Evolutionary conservation across 2,113 vertebrate genomes (phyloP).

Genomic region (Himantopus leucocephalus): DNA sequence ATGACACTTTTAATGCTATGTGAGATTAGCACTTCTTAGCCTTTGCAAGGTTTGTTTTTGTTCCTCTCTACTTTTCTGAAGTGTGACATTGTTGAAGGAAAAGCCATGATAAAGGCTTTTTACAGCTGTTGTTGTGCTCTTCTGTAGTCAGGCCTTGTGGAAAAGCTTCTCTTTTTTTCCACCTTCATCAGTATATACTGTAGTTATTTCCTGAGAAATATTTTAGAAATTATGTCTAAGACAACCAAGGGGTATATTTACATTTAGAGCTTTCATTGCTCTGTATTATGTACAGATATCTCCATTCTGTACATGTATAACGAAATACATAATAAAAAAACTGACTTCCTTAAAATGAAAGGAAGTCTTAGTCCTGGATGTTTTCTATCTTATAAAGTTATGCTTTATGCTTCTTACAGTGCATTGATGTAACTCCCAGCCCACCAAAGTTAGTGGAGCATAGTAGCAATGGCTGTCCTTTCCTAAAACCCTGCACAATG

Average conservation of each 20-base stretch:
- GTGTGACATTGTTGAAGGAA: not conserved
- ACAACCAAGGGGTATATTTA: not conserved
- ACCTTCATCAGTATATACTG: not conserved
- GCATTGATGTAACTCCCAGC: not conserved
- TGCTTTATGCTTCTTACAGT: not conserved
- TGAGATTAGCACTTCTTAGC: conserved; percentile 17
- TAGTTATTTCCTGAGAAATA: not conserved
- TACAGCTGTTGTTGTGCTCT: not conserved
- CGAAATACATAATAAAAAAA: not conserved
- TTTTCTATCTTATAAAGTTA: not conserved
- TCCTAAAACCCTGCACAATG: not conserved
- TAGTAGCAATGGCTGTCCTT: rapidly evolving
- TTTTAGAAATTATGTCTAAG: not conserved
- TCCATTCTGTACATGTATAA: not conserved
- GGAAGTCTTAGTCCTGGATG: not conserved
- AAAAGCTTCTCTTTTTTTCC: not conserved
- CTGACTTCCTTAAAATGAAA: not conserved
- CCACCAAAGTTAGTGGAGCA: not conserved
- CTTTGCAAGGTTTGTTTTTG: not conserved
- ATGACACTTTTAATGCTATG: not conserved
- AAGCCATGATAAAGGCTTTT: not conserved
- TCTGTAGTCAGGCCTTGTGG: not conserved
- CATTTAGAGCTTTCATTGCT: not conserved
- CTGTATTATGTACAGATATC: not conserved
- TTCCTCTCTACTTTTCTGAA: not conserved